These are phyloP conservation scores for Channallabes apus DNA, from an alignment of 2,797 vertebrate species.

Conservation along the genomic window DNA sequence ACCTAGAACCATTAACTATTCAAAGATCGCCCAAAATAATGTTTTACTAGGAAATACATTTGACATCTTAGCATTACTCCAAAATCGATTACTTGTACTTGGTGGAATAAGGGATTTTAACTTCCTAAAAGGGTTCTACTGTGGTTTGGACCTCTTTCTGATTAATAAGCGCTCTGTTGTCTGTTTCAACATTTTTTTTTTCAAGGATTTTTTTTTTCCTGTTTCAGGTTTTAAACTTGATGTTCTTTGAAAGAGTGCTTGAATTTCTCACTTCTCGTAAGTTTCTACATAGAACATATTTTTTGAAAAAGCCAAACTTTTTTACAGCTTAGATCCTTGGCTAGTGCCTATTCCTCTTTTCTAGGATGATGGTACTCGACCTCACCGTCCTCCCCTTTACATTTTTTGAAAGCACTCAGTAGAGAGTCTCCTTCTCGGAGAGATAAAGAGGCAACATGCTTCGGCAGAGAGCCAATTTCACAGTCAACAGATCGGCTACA, in stretches of 20 bases:
- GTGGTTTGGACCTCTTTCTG: neutral
- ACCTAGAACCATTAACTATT: neutral
- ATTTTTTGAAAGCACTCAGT: neutral
- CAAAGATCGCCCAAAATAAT: neutral
- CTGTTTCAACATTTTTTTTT: too few relatives aligned
- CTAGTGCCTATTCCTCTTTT: neutral
- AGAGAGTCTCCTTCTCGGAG: conserved; percentile 3
- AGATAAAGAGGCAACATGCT: conserved; percentile 25
- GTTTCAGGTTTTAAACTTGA: too few relatives aligned
- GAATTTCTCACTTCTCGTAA: too few relatives aligned
- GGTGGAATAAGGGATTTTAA: neutral
- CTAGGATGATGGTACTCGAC: neutral
- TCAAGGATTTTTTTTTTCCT: too few relatives aligned
- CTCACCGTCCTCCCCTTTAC: neutral
- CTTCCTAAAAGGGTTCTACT: neutral
- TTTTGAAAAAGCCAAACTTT: neutral
- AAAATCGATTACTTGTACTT: neutral
- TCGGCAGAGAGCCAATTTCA: conserved; percentile 47
- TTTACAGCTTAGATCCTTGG: neutral
- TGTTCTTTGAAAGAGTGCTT: too few relatives aligned
- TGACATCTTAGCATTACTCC: neutral
- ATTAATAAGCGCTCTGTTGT: too few relatives aligned
- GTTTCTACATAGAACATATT: too few relatives aligned
- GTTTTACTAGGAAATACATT: neutral
- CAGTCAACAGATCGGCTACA: conserved; percentile 46